phyloP scores from a whole-genome alignment of 2,888 invertebrate species.

The Nebria salina region DNA sequence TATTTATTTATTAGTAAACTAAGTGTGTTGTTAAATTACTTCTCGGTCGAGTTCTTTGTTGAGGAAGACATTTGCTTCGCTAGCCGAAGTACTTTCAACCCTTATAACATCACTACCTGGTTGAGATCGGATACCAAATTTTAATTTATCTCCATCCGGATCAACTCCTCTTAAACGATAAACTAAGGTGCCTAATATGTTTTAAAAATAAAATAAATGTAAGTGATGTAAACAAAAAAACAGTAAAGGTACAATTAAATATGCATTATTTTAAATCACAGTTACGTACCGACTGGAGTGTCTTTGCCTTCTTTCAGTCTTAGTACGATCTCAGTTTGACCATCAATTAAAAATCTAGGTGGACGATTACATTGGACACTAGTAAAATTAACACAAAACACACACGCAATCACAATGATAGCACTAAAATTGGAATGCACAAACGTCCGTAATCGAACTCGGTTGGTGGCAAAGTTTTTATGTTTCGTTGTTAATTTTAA shows the following conservation, averaged over 20 bases:
- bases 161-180: slow-evolving; percentile 85
- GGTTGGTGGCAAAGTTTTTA: not conserved
- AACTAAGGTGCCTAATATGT: slow-evolving; percentile 77
- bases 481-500: slow-evolving; percentile 27
- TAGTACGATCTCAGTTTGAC: slow-evolving; percentile 90
- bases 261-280: not conserved
- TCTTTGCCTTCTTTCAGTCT: slow-evolving; percentile 88
- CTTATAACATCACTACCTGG: slow-evolving; percentile 84
- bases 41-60: slow-evolving; percentile 91
- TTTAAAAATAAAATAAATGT: not conserved
- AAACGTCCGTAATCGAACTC: not conserved
- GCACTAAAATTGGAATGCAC: not conserved
- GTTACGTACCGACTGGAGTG: slow-evolving; percentile 81
- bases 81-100: slow-evolving; percentile 81
- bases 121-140: slow-evolving; percentile 84
- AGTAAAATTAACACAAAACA: slow-evolving; percentile 20
- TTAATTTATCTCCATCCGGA: slow-evolving; percentile 84
- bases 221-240: not conserved
- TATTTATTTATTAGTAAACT: too few relatives aligned
- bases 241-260: not conserved
- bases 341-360: slow-evolving; percentile 87
- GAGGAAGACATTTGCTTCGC: slow-evolving; percentile 88
- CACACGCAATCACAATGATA: not conserved
- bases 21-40: slow-evolving; percentile 63
- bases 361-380: slow-evolving; percentile 73